Evolutionary conservation across 2,113 vertebrate genomes (phyloP).

Genomic region (Dipodomys ordii): DNA sequence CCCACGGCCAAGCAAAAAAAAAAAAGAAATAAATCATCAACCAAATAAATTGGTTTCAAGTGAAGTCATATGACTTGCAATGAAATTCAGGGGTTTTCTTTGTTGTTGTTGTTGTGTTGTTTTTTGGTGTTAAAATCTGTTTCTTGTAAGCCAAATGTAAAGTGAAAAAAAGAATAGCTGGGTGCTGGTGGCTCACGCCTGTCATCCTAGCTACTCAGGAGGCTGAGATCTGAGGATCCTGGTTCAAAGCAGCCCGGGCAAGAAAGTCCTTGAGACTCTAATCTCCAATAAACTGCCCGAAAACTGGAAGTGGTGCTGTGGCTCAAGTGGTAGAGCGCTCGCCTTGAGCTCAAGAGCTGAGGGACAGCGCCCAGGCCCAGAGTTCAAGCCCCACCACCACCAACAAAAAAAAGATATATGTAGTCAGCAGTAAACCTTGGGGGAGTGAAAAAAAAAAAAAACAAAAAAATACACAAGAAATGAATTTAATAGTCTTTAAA

Average conservation of each 20-base stretch:
- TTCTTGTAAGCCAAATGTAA: slow-evolving; percentile 58
- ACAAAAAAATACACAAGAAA: slow-evolving; percentile 42
- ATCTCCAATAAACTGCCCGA: no score
- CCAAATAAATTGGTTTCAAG: slow-evolving; percentile 52
- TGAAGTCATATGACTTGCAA: slow-evolving; percentile 37
- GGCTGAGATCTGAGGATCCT: no score
- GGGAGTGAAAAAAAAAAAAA: neutral
- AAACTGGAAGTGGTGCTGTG: no score
- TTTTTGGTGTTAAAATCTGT: slow-evolving; percentile 16
- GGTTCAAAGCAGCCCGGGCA: no score
- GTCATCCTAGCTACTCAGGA: no score
- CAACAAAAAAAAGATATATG: neutral
- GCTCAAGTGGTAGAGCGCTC: no score
- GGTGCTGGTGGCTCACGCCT: no score
- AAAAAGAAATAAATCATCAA: neutral
- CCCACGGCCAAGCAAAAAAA: no score
- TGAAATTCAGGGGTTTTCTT: neutral
- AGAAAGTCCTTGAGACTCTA: no score
- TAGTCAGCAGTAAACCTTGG: neutral
- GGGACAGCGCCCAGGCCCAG: no score
- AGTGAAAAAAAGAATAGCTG: slow-evolving; percentile 23
- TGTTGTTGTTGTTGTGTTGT: neutral
- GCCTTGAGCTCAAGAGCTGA: no score
- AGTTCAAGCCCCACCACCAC: no score
- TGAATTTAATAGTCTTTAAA: neutral